These are phyloP conservation scores for Hybognathus amarus DNA, from an alignment of 2,797 vertebrate genomes.

Conservation along the genomic window DNA sequence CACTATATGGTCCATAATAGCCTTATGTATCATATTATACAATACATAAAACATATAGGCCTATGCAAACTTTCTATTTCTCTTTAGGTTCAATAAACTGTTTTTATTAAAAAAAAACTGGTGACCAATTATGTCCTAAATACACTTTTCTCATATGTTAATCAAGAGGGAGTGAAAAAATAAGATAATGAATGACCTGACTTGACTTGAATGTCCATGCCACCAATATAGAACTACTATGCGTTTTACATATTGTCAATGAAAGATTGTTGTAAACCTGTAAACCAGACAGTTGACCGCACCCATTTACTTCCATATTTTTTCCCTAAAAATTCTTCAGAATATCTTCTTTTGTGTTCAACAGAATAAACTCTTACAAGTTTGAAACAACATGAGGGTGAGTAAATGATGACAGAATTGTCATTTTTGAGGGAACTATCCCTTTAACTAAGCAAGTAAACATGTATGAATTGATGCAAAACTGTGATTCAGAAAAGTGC, in stretches of 20 bases:
- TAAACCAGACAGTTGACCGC: not conserved
- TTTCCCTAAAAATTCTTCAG: not conserved
- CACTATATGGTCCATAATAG: not conserved
- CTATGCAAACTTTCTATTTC: not conserved
- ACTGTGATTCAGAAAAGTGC: not conserved
- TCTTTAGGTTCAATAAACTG: not conserved
- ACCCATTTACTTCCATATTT: not conserved
- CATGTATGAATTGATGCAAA: not conserved
- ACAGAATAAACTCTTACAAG: not conserved
- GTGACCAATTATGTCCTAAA: not conserved
- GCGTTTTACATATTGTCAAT: not conserved
- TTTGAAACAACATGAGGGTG: not conserved
- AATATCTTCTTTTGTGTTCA: not conserved
- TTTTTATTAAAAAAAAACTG: not conserved
- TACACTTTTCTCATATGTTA: not conserved
- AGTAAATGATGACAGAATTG: not conserved
- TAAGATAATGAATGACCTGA: not conserved
- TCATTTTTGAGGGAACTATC: not conserved
- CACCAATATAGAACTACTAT: not conserved
- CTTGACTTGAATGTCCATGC: not conserved
- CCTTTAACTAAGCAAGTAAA: not conserved
- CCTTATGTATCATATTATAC: not conserved
- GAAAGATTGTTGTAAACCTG: not conserved
- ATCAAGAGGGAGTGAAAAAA: not conserved
- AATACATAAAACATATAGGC: not conserved